Conservation (phyloP, 2,113 vertebrate species). For the Notiomystis cincta region DNA sequence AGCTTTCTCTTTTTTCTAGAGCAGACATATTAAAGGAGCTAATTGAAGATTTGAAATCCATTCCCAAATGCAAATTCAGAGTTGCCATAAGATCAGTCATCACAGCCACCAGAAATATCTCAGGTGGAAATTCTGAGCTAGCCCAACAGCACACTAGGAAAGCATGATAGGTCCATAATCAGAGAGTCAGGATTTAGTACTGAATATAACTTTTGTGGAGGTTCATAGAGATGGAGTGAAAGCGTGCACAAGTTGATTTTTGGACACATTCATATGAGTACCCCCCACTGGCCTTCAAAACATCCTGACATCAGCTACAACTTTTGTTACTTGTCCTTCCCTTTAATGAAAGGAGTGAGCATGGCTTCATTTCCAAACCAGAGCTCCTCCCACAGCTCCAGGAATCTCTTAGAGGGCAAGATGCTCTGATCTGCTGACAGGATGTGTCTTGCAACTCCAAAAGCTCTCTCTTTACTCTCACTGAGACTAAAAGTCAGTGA, state of each 20-base stretch:
- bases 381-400: not conserved
- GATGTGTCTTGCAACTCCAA: not conserved
- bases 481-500: not conserved
- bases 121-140: not conserved
- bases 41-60: not conserved
- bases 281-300: not conserved
- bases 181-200: not conserved
- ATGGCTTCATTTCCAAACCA: not conserved
- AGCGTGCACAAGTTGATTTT: not conserved
- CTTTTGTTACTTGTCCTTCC: not conserved
- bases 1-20: not conserved
- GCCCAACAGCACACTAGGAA: not conserved
- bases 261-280: not conserved
- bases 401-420: not conserved
- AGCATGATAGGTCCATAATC: not conserved
- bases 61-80: not conserved
- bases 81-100: not conserved
- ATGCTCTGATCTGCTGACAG: not conserved
- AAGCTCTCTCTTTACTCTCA: not conserved
- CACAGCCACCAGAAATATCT: not conserved
- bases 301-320: not conserved
- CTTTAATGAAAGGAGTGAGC: not conserved
- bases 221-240: not conserved
- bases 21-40: not conserved
- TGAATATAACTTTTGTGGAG: not conserved